These are phyloP conservation scores for Homarus gammarus DNA, from an alignment of 2,888 invertebrate species.

Conservation along the genomic window DNA sequence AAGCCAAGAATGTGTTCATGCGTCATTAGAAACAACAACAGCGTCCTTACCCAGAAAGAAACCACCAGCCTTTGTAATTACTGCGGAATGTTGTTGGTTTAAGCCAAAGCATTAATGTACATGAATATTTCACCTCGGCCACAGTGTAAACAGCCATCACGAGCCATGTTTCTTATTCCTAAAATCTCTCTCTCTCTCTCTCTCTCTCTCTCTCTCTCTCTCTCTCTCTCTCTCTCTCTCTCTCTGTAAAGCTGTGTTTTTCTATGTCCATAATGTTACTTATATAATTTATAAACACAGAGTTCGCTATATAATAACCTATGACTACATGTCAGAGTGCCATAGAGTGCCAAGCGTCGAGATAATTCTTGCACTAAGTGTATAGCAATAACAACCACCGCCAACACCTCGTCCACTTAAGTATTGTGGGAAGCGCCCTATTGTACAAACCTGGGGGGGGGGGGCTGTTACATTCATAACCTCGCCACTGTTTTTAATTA, in stretches of 20 bases:
- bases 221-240: not conserved
- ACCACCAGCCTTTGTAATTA: not conserved
- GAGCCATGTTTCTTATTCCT: not conserved
- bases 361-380: no score
- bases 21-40: not conserved
- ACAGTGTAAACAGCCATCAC: not conserved
- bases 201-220: no score
- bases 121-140: not conserved
- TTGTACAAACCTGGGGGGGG: not conserved
- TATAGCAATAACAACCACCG: not conserved
- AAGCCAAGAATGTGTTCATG: not conserved
- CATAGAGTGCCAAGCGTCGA: no score
- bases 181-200: no score
- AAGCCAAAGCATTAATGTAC: not conserved
- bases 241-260: not conserved
- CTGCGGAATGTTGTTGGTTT: not conserved
- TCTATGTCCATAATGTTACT: not conserved
- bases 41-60: not conserved
- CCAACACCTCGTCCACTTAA: not conserved
- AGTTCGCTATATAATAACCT: no score
- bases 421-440: not conserved
- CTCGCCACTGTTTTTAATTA: constrained; percentile 39
- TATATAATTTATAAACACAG: not conserved
- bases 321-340: not conserved
- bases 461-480: constrained; percentile 14